Conservation (phyloP, 2,113 vertebrate genomes). For the Cyphomyrus discorhynchus region DNA sequence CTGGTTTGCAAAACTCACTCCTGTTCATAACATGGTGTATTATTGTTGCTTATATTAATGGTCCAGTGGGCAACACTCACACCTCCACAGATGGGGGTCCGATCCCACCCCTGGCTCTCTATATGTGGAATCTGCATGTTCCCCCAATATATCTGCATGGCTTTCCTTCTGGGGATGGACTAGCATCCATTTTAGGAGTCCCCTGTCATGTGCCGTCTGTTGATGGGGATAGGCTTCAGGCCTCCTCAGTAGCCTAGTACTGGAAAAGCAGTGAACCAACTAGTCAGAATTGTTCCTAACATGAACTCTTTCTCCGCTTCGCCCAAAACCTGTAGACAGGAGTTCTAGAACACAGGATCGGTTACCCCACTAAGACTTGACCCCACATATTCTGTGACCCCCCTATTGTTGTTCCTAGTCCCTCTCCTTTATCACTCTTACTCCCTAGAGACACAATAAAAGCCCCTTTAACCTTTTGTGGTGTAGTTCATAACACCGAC, state of each 20-base stretch:
- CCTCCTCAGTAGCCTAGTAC: neutral
- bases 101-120: neutral
- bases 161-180: neutral
- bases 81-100: neutral
- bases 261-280: neutral
- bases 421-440: neutral
- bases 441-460: neutral
- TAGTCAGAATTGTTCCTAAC: neutral
- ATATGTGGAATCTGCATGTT: neutral
- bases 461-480: neutral
- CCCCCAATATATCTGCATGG: neutral
- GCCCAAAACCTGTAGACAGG: neutral
- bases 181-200: neutral
- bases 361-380: neutral
- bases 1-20: neutral
- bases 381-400: neutral
- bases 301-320: neutral
- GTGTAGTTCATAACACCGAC: neutral
- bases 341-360: neutral
- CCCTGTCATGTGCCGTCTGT: neutral
- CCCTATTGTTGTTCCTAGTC: neutral
- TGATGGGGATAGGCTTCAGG: neutral
- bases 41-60: neutral
- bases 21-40: neutral
- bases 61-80: neutral